Evolutionary conservation across 2,113 vertebrate genomes (phyloP).

Genomic region (Lynx canadensis): DNA sequence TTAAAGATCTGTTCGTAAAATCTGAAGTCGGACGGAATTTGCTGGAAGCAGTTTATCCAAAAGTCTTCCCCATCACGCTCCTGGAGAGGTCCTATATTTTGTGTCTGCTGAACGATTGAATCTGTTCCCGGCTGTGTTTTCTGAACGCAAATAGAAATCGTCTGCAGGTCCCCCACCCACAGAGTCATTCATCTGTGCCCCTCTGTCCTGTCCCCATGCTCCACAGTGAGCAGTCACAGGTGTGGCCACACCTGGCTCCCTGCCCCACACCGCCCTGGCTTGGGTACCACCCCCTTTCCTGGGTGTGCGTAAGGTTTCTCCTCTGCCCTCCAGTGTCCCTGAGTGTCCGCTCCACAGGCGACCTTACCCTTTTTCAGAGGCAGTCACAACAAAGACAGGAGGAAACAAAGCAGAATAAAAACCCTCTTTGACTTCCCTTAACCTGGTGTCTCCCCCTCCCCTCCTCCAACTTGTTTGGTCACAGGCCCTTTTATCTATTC

Average conservation of each 20-base stretch:
- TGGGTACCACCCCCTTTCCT: accelerated
- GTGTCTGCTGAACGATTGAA: background rate
- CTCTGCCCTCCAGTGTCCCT: background rate
- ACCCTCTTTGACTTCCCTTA: background rate
- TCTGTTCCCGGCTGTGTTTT: background rate
- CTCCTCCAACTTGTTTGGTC: background rate
- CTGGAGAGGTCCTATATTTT: background rate
- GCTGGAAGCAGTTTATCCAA: background rate
- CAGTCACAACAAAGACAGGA: background rate
- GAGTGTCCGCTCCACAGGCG: background rate
- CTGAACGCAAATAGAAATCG: background rate
- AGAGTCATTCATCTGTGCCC: background rate
- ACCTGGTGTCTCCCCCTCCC: background rate
- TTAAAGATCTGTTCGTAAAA: background rate
- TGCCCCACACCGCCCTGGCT: accelerated
- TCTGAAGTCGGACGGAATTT: background rate
- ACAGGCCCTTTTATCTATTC: background rate
- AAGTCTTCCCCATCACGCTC: accelerated
- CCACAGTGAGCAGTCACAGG: background rate
- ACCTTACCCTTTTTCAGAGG: background rate
- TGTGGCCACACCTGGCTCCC: background rate
- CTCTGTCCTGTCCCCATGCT: accelerated
- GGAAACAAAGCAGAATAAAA: background rate
- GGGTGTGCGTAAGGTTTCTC: too few relatives aligned
- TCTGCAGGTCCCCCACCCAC: background rate